A percentile compares a stretch with the other conserved stretches of the same genome.
Evolutionary conservation across 2,113 vertebrate genomes (phyloP).

Genomic region (Barbus barbus): DNA sequence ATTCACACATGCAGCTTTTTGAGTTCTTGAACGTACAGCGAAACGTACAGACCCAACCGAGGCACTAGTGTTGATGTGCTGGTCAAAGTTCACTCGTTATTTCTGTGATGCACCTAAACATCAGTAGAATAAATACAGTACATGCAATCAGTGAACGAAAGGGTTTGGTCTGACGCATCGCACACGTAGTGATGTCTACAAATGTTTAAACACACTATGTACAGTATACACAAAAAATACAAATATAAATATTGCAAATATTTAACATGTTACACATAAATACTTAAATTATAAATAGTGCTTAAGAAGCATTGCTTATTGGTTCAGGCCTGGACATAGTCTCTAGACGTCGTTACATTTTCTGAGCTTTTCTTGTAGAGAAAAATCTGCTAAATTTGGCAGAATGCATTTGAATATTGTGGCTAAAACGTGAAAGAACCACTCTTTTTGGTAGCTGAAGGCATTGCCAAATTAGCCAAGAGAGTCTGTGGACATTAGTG

Average conservation of each 20-base stretch:
- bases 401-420: not conserved
- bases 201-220: constrained; percentile 22
- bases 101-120: not conserved
- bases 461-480: not conserved
- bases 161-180: too few species aligned
- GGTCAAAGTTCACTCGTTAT: not conserved
- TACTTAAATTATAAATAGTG: constrained; percentile 36
- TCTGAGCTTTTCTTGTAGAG: not conserved
- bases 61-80: not conserved
- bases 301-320: not conserved
- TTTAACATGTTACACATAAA: constrained; percentile 6
- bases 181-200: constrained; percentile 44
- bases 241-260: constrained; percentile 32
- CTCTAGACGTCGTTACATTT: not conserved
- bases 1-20: constrained; percentile 8
- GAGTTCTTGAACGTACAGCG: not conserved
- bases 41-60: not conserved
- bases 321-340: not conserved
- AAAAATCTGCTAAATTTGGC: not conserved
- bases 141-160: not conserved
- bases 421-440: not conserved
- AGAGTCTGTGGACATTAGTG: not conserved
- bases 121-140: not conserved
- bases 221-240: constrained; percentile 2
- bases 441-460: not conserved